phyloP scores from a whole-genome alignment of 1,140 invertebrate species.

The Sesamia nonagrioides region DNA sequence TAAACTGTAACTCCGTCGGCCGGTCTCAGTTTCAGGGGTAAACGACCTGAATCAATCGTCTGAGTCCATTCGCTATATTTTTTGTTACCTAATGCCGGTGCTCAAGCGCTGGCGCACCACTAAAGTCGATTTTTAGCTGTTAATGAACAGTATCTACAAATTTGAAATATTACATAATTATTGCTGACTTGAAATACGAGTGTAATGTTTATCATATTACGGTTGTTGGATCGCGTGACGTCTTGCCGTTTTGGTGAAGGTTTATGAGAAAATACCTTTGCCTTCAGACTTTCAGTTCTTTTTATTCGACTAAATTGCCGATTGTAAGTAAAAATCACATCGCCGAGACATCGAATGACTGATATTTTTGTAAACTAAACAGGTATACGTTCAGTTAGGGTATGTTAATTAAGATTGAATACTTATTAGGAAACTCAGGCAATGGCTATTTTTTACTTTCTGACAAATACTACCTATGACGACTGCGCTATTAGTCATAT shows the following conservation, averaged over 20 bases:
- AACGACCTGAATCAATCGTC: conserved; percentile 74
- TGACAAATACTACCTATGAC: conserved; percentile 35
- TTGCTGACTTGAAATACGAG: neutral
- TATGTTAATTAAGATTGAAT: no score
- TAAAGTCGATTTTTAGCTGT: conserved; percentile 52
- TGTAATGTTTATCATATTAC: neutral
- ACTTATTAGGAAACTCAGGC: neutral
- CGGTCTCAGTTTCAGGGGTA: conserved; percentile 68
- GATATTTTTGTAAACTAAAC: no score
- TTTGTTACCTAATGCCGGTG: conserved; percentile 39
- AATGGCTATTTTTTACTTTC: conserved; percentile 42
- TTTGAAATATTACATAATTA: conserved; percentile 27
- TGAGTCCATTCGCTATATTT: conserved; percentile 59
- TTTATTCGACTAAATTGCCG: conserved; percentile 7
- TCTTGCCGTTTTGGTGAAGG: neutral
- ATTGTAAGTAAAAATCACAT: conserved; percentile 2
- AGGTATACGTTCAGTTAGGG: neutral
- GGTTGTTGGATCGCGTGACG: conserved; percentile 25
- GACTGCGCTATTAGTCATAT: conserved; percentile 27
- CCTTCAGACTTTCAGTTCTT: neutral
- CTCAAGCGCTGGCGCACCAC: conserved; percentile 30
- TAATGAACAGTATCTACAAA: conserved; percentile 23
- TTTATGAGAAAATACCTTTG: neutral
- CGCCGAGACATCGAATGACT: neutral
- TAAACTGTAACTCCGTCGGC: conserved; percentile 61